Evolutionary conservation across 2,113 vertebrate species (phyloP).

Genomic region (Pseudois nayaur): DNA sequence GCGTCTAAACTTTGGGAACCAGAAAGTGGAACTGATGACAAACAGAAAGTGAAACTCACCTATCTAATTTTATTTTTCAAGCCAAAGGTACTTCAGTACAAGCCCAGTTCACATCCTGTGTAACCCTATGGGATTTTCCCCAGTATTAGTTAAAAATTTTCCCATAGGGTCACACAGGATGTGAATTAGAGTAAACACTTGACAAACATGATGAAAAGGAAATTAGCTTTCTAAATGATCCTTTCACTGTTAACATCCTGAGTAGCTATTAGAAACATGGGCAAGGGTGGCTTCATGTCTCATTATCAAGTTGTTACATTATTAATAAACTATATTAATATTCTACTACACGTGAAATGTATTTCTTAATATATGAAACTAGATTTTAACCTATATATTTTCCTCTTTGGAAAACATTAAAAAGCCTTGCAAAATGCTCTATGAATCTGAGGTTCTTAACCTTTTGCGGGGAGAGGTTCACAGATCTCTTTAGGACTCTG

Average conservation of each 20-base stretch:
- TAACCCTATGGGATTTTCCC: slow-evolving; percentile 78
- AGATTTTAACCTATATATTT: background rate
- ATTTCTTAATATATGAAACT: background rate
- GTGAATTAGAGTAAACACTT: slow-evolving; percentile 77
- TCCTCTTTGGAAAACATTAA: background rate
- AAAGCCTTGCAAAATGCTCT: background rate
- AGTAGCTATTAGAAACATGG: slow-evolving; percentile 58
- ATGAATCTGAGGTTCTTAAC: background rate
- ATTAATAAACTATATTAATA: slow-evolving; percentile 39
- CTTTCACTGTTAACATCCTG: slow-evolving; percentile 67
- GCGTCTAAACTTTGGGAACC: slow-evolving; percentile 48
- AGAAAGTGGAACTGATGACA: slow-evolving; percentile 70
- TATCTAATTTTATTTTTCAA: slow-evolving; percentile 68
- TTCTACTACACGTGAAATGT: background rate
- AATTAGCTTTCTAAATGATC: slow-evolving; percentile 71
- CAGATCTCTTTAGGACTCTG: background rate
- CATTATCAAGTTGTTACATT: slow-evolving; percentile 44
- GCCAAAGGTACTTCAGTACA: slow-evolving; percentile 56
- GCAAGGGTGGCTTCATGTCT: slow-evolving; percentile 50
- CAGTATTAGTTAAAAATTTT: slow-evolving; percentile 74
- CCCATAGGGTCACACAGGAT: slow-evolving; percentile 77
- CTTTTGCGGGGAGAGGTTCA: background rate
- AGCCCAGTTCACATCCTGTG: slow-evolving; percentile 72
- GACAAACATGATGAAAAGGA: slow-evolving; percentile 69
- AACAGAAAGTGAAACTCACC: slow-evolving; percentile 77